phyloP scores from a whole-genome alignment of 2,888 invertebrate genomes.

The Eupithecia centaureata region DNA sequence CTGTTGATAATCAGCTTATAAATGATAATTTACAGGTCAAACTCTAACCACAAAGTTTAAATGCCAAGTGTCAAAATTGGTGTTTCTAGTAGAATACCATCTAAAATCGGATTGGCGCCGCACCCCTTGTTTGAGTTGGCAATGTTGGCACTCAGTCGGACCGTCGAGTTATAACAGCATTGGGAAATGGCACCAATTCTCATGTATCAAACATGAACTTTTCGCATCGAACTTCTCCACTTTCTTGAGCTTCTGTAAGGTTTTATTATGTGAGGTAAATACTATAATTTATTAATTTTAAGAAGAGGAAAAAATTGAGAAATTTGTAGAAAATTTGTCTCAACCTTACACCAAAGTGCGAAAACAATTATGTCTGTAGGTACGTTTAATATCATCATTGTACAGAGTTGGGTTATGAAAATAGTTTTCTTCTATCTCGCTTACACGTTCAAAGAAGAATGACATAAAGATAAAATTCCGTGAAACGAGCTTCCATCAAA shows the following conservation, averaged over 20 bases:
- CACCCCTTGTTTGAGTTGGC: constrained; percentile 28
- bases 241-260: constrained; percentile 9
- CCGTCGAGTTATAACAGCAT: constrained; percentile 25
- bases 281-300: neutral
- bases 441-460: no score
- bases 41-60: neutral
- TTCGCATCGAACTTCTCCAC: constrained; percentile 11
- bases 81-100: neutral
- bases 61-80: neutral
- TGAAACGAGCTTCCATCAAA: no score
- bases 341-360: neutral
- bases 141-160: constrained; percentile 19
- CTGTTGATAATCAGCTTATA: no score
- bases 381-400: no score
- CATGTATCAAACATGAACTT: constrained; percentile 24
- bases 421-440: no score
- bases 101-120: constrained; percentile 6
- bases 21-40: neutral
- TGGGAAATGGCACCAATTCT: constrained; percentile 28
- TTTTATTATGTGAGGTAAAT: constrained; percentile 18
- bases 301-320: neutral
- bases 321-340: neutral
- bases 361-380: neutral
- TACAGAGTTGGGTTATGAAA: no score
- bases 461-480: no score